phyloP scores from a whole-genome alignment of 2,888 invertebrate species.

The Therioaphis trifolii region DNA sequence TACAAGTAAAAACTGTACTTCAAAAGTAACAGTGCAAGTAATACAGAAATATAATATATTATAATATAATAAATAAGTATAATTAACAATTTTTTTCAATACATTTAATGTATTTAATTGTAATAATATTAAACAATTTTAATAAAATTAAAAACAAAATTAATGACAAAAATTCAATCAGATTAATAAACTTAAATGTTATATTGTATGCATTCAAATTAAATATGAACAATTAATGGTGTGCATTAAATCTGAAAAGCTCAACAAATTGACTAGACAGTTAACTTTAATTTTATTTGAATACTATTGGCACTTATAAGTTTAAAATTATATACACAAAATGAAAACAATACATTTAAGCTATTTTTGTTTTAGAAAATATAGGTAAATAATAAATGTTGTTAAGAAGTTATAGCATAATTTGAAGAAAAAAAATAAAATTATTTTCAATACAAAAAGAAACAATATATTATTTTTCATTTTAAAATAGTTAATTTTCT shows the following conservation, averaged over 20 bases:
- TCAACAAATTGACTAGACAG: slow-evolving; percentile 42
- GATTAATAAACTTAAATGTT: slow-evolving; percentile 10
- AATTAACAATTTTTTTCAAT: slow-evolving; percentile 13
- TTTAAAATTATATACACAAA: slow-evolving; percentile 19
- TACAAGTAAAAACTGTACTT: slow-evolving; percentile 53
- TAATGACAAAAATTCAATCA: slow-evolving; percentile 8
- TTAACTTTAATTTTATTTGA: slow-evolving; percentile 32
- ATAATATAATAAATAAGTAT: slow-evolving; percentile 59
- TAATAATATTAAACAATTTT: slow-evolving; percentile 49
- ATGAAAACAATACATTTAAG: background rate
- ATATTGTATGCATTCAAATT: slow-evolving; percentile 14
- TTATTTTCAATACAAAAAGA: background rate
- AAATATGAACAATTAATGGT: slow-evolving; percentile 9
- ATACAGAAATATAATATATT: slow-evolving; percentile 56
- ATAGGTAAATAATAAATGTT: slow-evolving; percentile 7
- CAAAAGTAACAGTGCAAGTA: slow-evolving; percentile 45
- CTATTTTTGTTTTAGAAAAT: background rate
- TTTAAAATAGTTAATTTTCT: slow-evolving; percentile 12
- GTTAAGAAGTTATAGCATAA: background rate
- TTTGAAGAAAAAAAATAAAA: background rate
- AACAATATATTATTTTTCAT: background rate
- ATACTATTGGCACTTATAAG: slow-evolving; percentile 45
- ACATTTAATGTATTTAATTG: slow-evolving; percentile 5
- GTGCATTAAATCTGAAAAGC: slow-evolving; percentile 46
- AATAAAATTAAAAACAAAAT: slow-evolving; percentile 13